These are phyloP conservation scores for Pholis gunnellus DNA, from an alignment of 2,113 vertebrate genomes.

Conservation along the genomic window DNA sequence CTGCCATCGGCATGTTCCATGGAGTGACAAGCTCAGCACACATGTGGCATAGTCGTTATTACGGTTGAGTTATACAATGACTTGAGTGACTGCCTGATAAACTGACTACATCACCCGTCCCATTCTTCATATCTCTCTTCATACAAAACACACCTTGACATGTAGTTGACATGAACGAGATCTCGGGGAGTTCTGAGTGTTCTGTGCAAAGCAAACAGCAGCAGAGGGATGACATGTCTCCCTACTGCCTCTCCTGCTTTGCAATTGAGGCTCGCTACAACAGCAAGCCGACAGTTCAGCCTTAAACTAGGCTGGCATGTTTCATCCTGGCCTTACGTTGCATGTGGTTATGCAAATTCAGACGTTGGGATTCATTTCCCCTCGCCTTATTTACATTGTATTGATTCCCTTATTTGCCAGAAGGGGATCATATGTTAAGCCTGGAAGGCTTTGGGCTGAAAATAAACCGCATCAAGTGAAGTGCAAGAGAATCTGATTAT, in stretches of 20 bases:
- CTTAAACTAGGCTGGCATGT: conserved; percentile 38
- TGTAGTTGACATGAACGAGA: conserved; percentile 33
- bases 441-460: conserved; percentile 45
- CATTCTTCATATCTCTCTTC: background rate
- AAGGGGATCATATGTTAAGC: conserved; percentile 57
- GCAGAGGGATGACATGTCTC: conserved; percentile 26
- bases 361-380: conserved; percentile 38
- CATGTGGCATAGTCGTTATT: background rate
- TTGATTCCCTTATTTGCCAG: conserved; percentile 64
- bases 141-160: conserved; percentile 23
- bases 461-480: conserved; percentile 59
- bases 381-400: conserved; percentile 55
- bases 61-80: background rate
- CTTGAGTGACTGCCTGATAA: background rate
- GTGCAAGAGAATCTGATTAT: conserved; percentile 59
- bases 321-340: conserved; percentile 32
- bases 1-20: background rate
- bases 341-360: conserved; percentile 41
- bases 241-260: conserved; percentile 31
- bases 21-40: background rate
- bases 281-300: conserved; percentile 9
- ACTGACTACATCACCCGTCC: background rate
- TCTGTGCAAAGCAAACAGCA: conserved; percentile 26
- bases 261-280: conserved; percentile 29
- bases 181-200: conserved; percentile 15